Conservation (phyloP, 2,113 vertebrate genomes). For the Lycaon pictus region DNA sequence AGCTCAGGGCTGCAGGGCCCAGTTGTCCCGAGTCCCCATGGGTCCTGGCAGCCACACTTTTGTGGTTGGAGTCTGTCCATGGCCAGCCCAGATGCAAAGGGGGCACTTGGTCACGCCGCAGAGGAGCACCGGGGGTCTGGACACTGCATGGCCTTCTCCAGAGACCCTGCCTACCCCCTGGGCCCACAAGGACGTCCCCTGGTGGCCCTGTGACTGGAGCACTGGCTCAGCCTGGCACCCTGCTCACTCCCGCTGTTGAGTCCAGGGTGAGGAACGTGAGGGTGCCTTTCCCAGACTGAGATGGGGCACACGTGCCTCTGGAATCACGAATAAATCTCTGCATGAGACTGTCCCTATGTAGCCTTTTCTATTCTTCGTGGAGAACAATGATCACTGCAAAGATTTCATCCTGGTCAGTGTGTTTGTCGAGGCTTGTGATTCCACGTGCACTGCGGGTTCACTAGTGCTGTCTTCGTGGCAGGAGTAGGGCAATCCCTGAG, state of each 20-base stretch:
- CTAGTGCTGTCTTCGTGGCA: background rate
- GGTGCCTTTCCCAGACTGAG: background rate
- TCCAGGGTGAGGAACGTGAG: background rate
- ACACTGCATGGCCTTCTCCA: background rate
- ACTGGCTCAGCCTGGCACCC: too few species aligned
- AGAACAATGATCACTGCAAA: background rate
- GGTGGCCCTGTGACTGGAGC: background rate
- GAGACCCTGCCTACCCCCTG: background rate
- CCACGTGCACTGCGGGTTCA: background rate
- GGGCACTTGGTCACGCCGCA: background rate
- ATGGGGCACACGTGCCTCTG: background rate
- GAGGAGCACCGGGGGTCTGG: background rate
- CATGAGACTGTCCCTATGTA: background rate
- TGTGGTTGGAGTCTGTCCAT: background rate
- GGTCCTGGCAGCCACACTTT: background rate
- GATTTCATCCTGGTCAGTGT: background rate
- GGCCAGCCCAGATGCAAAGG: background rate
- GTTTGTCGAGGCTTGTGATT: background rate
- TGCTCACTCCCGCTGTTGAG: background rate
- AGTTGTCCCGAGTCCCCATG: accelerated
- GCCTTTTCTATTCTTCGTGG: background rate
- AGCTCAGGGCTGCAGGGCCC: background rate
- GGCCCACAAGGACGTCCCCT: background rate
- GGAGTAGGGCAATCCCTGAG: background rate
- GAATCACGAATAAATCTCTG: background rate